phyloP scores from a whole-genome alignment of 2,888 invertebrate genomes.

The Allacma fusca region DNA sequence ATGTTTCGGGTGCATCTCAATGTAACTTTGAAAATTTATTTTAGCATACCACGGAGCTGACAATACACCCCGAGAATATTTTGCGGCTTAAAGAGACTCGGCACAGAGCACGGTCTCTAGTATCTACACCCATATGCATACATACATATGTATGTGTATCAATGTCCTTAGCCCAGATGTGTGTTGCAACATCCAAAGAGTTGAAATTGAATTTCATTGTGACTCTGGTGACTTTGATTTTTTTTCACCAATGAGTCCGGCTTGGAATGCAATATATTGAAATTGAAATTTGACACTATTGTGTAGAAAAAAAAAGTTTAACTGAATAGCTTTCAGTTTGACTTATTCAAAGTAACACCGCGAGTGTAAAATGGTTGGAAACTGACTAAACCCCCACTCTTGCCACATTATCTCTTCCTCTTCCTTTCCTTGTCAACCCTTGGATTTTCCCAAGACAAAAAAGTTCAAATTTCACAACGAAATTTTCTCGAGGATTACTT shows the following conservation, averaged over 20 bases:
- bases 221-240: constrained; percentile 37
- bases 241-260: constrained; percentile 29
- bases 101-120: no score
- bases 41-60: no score
- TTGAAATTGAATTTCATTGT: constrained; percentile 38
- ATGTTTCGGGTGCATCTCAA: no score
- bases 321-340: neutral
- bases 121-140: no score
- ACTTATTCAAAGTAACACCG: constrained; percentile 3
- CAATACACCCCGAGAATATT: no score
- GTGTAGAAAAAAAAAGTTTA: neutral
- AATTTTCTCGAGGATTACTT: neutral
- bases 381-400: neutral
- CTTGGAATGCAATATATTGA: constrained; percentile 40
- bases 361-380: neutral
- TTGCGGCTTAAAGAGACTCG: no score
- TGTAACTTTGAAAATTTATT: no score
- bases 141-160: neutral
- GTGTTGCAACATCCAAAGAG: neutral
- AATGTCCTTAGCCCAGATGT: neutral
- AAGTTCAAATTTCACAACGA: neutral
- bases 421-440: neutral
- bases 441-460: neutral
- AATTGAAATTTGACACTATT: constrained; percentile 33
- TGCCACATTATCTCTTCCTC: neutral